A percentile compares a stretch with the other conserved stretches of the same genome.
phyloP scores from a whole-genome alignment of 2,113 vertebrate species.

The Corythornis madagascariensis region DNA sequence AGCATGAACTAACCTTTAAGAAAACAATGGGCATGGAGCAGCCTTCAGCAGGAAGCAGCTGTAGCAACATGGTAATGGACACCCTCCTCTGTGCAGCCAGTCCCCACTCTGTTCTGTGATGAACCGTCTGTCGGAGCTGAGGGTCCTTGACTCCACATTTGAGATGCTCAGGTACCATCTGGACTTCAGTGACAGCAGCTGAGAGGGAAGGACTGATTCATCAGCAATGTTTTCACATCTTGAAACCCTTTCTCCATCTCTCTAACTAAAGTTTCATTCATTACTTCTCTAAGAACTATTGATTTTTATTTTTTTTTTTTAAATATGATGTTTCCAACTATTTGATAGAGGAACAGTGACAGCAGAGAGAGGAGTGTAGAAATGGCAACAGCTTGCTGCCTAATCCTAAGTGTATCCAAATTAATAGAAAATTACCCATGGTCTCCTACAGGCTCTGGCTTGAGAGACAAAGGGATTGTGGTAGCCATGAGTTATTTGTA shows the following conservation, averaged over 20 bases:
- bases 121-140: neutral
- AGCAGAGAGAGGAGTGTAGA: neutral
- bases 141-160: neutral
- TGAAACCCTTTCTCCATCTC: neutral
- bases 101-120: neutral
- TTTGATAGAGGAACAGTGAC: neutral
- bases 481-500: neutral
- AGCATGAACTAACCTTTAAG: conserved; percentile 25
- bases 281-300: neutral
- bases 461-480: neutral
- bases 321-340: neutral
- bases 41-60: neutral
- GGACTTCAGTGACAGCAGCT: neutral
- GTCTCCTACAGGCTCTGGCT: neutral
- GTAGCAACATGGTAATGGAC: neutral
- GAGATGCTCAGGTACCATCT: neutral
- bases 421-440: neutral
- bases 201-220: neutral
- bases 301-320: neutral
- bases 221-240: neutral
- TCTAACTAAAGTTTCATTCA: neutral
- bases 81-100: neutral
- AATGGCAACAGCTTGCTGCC: neutral
- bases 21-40: neutral
- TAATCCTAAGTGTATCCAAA: neutral